Evolutionary conservation across 2,113 vertebrate species (phyloP).

Genomic region (Mobula birostris): DNA sequence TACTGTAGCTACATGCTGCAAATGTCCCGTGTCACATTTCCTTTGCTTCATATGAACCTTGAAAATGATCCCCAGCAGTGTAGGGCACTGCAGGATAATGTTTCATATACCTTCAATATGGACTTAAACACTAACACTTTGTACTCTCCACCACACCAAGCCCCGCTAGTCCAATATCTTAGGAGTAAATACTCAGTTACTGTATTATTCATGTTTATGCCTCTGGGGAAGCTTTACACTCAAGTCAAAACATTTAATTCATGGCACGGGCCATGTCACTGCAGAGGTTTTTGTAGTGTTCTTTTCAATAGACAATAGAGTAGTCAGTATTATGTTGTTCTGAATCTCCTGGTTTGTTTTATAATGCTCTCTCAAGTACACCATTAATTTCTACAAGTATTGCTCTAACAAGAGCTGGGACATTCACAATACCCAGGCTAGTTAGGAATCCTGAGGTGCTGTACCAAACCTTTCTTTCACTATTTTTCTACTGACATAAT

Average conservation of each 20-base stretch:
- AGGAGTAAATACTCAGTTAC: not conserved
- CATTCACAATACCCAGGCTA: not conserved
- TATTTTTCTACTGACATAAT: not conserved
- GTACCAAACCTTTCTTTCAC: not conserved
- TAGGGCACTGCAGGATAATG: not conserved
- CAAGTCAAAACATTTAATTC: slow-evolving; percentile 31
- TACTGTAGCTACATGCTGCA: slow-evolving; percentile 11
- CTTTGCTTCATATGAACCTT: not conserved
- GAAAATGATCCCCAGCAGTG: slow-evolving; percentile 1
- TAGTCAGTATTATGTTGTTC: slow-evolving; percentile 7
- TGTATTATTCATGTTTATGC: not conserved
- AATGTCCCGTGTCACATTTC: slow-evolving; percentile 34
- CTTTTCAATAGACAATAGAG: not conserved
- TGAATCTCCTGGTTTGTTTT: not conserved
- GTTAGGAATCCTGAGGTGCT: not conserved
- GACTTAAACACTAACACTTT: slow-evolving; percentile 10
- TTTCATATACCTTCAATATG: slow-evolving; percentile 6
- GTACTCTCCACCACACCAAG: not conserved
- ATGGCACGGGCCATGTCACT: not conserved
- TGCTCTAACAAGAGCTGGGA: too few relatives aligned
- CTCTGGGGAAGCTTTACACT: not conserved
- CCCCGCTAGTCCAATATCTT: not conserved
- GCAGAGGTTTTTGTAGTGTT: not conserved
- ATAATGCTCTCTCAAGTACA: not conserved
- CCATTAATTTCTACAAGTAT: not conserved